Evolutionary conservation across 2,888 invertebrate genomes (phyloP).

Genomic region (Synanthedon andrenaeformis): DNA sequence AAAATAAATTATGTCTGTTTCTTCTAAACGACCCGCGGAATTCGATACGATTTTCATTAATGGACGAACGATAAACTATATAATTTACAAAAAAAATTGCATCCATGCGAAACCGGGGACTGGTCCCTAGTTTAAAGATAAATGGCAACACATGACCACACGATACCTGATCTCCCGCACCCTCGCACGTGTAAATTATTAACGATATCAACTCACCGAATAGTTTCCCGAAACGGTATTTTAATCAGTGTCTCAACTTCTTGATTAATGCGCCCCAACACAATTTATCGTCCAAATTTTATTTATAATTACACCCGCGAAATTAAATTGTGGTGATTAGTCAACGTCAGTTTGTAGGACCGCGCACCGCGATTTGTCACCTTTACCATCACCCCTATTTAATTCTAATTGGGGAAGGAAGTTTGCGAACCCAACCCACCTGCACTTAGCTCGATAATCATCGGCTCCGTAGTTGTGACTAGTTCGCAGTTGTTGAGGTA

Average conservation of each 20-base stretch:
- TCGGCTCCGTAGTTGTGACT: slow-evolving; percentile 33
- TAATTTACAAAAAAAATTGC: too few relatives aligned
- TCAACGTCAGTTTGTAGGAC: slow-evolving; percentile 60
- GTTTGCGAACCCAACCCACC: slow-evolving; percentile 39
- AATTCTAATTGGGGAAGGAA: slow-evolving; percentile 64
- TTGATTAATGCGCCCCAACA: slow-evolving; percentile 66
- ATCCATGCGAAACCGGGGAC: too few relatives aligned
- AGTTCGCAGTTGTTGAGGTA: slow-evolving; percentile 27
- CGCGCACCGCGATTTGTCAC: slow-evolving; percentile 65
- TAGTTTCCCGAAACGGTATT: slow-evolving; percentile 67
- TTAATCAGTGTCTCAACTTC: slow-evolving; percentile 73
- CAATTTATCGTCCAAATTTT: slow-evolving; percentile 69
- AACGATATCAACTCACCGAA: slow-evolving; percentile 65
- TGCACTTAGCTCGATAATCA: slow-evolving; percentile 38
- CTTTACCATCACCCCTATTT: slow-evolving; percentile 38
- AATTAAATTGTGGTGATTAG: slow-evolving; percentile 65
- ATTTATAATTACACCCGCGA: slow-evolving; percentile 67
- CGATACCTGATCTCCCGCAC: slow-evolving; percentile 24
- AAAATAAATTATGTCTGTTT: too few relatives aligned
- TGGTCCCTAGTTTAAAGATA: too few relatives aligned
- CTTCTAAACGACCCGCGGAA: too few relatives aligned
- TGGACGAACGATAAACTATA: too few relatives aligned
- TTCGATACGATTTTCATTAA: too few relatives aligned
- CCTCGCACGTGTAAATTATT: slow-evolving; percentile 59
- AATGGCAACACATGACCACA: neutral